phyloP scores from a whole-genome alignment of 2,888 invertebrate genomes.

The Capitulum mitella region DNA sequence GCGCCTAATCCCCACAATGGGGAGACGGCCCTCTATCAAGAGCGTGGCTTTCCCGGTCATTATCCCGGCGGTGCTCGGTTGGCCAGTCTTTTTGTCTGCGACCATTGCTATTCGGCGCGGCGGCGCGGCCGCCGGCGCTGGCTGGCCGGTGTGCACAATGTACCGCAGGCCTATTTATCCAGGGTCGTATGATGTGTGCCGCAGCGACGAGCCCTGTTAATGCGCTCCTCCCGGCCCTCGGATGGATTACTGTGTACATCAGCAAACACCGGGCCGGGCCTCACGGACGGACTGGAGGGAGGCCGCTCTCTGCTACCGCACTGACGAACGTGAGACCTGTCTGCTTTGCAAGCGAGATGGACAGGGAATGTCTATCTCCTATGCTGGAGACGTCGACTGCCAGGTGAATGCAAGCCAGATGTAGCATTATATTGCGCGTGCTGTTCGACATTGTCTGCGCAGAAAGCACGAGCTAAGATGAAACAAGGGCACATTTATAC shows the following conservation, averaged over 20 bases:
- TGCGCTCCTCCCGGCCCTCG: not conserved
- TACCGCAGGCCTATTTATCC: not conserved
- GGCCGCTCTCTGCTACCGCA: no score
- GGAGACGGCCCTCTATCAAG: not conserved
- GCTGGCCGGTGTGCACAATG: not conserved
- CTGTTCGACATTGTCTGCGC: no score
- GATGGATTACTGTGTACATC: constrained; percentile 15
- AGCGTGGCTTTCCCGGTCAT: not conserved
- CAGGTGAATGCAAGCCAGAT: no score
- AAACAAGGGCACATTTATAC: no score
- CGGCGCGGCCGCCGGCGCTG: not conserved
- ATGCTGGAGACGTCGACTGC: no score
- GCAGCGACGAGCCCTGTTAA: not conserved
- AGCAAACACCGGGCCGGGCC: not conserved
- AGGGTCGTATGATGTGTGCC: not conserved
- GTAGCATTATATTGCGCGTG: no score
- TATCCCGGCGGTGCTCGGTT: not conserved
- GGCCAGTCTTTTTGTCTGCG: not conserved
- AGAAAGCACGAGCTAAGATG: no score
- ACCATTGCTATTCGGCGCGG: not conserved
- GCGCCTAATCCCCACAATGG: not conserved
- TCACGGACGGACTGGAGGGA: no score
- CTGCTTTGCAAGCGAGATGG: no score
- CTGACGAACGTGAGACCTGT: no score
- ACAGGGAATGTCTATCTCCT: no score